A percentile compares a stretch with the other conserved stretches of the same genome.
These are phyloP conservation scores for Nomada fucata DNA, from an alignment of 2,888 invertebrate genomes.

Conservation along the genomic window DNA sequence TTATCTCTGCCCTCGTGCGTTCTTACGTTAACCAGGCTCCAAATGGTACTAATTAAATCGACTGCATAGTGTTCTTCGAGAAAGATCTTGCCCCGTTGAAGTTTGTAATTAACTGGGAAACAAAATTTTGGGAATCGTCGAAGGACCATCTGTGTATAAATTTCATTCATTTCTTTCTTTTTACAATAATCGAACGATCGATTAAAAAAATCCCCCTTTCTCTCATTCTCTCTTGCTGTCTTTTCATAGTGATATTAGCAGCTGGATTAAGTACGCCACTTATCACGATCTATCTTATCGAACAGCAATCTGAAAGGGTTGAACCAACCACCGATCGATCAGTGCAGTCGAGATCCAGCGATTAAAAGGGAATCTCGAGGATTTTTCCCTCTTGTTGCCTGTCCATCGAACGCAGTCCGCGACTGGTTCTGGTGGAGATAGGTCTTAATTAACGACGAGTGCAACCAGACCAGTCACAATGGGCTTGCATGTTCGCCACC, in stretches of 20 bases:
- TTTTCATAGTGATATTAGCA: no score
- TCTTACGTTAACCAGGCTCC: neutral
- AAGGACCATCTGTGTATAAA: no score
- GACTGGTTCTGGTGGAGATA: slow-evolving; percentile 61
- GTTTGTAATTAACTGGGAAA: no score
- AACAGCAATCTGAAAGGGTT: neutral
- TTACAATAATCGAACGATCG: no score
- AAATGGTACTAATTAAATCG: neutral
- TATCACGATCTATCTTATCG: neutral
- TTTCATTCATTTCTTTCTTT: no score
- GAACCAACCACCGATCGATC: neutral
- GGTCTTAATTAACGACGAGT: slow-evolving; percentile 76
- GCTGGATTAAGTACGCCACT: no score
- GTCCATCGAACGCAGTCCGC: slow-evolving; percentile 64
- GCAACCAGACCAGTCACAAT: slow-evolving; percentile 72
- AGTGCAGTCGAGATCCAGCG: neutral
- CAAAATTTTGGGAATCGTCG: no score
- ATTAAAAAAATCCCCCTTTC: no score
- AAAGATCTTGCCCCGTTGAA: no score
- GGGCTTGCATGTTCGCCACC: slow-evolving; percentile 71
- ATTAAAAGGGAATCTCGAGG: slow-evolving; percentile 5
- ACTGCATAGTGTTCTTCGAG: no score
- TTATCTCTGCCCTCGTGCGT: neutral
- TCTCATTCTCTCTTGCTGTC: no score
- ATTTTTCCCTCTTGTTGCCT: slow-evolving; percentile 54